Evolutionary conservation across 2,888 invertebrate genomes (phyloP).

Genomic region (Chrysolina americana): DNA sequence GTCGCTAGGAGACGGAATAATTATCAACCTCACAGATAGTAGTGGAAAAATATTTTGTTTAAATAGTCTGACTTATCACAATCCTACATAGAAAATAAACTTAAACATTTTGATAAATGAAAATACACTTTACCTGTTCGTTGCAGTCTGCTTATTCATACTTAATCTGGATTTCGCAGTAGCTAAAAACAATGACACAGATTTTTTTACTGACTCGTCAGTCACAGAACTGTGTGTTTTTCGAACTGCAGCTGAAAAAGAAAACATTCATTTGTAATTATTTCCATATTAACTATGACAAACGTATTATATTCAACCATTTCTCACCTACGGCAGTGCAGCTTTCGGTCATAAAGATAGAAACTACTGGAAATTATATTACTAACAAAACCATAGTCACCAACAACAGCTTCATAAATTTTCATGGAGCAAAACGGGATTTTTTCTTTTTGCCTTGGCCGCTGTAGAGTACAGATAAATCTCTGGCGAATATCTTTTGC

Average conservation of each 20-base stretch:
- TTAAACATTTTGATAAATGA: slow-evolving; percentile 23
- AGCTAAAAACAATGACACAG: slow-evolving; percentile 31
- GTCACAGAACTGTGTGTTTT: slow-evolving; percentile 30
- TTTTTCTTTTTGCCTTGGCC: slow-evolving; percentile 39
- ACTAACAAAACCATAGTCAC: slow-evolving; percentile 28
- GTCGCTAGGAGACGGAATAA: slow-evolving; percentile 1
- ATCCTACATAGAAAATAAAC: slow-evolving; percentile 17
- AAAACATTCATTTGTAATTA: slow-evolving; percentile 23
- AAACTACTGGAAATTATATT: slow-evolving; percentile 22
- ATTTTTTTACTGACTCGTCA: slow-evolving; percentile 31
- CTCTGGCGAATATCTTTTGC: slow-evolving; percentile 36
- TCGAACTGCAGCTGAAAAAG: slow-evolving; percentile 31
- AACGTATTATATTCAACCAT: slow-evolving; percentile 23
- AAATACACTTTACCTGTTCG: slow-evolving; percentile 23
- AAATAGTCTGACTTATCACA: slow-evolving; percentile 6
- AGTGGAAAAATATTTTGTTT: neutral
- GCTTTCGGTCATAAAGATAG: slow-evolving; percentile 20
- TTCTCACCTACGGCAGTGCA: slow-evolving; percentile 21
- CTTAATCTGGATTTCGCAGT: slow-evolving; percentile 31
- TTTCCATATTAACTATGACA: slow-evolving; percentile 23
- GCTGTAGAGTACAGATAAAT: slow-evolving; percentile 35
- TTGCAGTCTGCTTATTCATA: slow-evolving; percentile 21
- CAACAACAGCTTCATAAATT: slow-evolving; percentile 30
- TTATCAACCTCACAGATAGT: slow-evolving; percentile 1
- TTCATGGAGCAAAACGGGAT: slow-evolving; percentile 33